phyloP scores from a whole-genome alignment of 2,888 invertebrate species.

The Tetropium fuscum region DNA sequence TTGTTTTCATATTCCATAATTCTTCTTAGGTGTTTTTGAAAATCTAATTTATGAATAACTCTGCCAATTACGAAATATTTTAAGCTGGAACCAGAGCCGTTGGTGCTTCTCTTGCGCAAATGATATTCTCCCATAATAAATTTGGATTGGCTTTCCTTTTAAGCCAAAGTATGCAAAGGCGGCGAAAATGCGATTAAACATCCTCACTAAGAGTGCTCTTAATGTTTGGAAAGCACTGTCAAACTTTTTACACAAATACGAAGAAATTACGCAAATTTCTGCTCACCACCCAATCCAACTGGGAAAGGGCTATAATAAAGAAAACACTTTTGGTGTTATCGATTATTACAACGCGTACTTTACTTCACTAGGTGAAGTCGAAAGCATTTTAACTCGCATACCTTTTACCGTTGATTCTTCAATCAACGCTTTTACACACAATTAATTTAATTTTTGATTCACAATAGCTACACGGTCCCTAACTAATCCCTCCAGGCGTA shows the following conservation, averaged over 20 bases:
- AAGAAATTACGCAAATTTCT: not conserved
- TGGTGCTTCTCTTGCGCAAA: not conserved
- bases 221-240: conserved; percentile 4
- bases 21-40: not conserved
- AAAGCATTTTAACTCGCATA: too few relatives aligned
- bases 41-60: not conserved
- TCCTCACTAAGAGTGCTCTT: conserved; percentile 35
- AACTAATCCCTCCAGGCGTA: too few relatives aligned
- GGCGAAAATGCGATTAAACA: conserved; percentile 27
- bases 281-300: too few relatives aligned
- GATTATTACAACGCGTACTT: too few relatives aligned
- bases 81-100: too few relatives aligned
- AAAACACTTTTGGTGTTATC: too few relatives aligned
- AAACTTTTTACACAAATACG: not conserved
- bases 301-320: too few relatives aligned
- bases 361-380: too few relatives aligned
- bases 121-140: conserved; percentile 14
- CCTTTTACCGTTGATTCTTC: too few relatives aligned
- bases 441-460: too few relatives aligned
- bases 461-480: too few relatives aligned
- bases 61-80: conserved; percentile 4
- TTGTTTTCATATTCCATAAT: not conserved
- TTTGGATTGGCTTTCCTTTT: conserved; percentile 5
- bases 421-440: too few relatives aligned
- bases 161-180: conserved; percentile 4